Base-by-base conservation (phyloP, 2,797 vertebrate species). In the Leptatherina wallacei region DNA sequence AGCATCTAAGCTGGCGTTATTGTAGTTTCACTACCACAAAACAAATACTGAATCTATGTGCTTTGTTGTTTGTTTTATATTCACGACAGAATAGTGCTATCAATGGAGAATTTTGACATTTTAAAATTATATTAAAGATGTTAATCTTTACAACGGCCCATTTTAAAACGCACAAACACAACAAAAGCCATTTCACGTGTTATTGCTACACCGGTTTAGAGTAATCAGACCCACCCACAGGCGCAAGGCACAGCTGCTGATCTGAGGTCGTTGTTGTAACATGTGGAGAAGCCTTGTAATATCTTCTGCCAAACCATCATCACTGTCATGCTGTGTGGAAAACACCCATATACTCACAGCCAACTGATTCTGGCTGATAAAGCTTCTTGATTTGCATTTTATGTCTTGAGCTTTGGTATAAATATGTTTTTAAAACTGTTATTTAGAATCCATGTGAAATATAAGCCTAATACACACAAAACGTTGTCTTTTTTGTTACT, bases 231-330 rank as follows among this genome's bases (percentile, higher is more conserved):
- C 33, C 64, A 75, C 83, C 72, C 68, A 65, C 49, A 36, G 66
- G 52, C 58, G 55, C 66, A 33, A 40, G 51, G 66, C 83, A 81
- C 78, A 77, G 75, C 84, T 91, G 83, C 80, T 81, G 74, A 77
- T 85, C 42, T 80, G 55, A 73, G 80, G 85, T 76, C 79, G 62
- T 82, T 93, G 93, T 93, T 89, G 77, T 63, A 88, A 93, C 92
- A 87, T 87, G 92, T 83, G 81, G 64, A 87, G 83, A 73, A 47
- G 75, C 70, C 82, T 75, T 86, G 84, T 87, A 80, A 86, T 70
- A 85, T 91, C 80, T 83, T 71, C 58, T 88, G 88, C 85, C 89
- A 91, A 89, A 86, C 57, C 69, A 74, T 87, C 71, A 68, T 85
- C 65, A 67, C 61, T 77, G 20, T 59, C 40, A 47, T 84, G 70